A percentile compares a stretch with the other conserved stretches of the same genome.
These are phyloP conservation scores for Sapajus apella DNA, from an alignment of 2,113 vertebrate genomes.

Conservation along the genomic window DNA sequence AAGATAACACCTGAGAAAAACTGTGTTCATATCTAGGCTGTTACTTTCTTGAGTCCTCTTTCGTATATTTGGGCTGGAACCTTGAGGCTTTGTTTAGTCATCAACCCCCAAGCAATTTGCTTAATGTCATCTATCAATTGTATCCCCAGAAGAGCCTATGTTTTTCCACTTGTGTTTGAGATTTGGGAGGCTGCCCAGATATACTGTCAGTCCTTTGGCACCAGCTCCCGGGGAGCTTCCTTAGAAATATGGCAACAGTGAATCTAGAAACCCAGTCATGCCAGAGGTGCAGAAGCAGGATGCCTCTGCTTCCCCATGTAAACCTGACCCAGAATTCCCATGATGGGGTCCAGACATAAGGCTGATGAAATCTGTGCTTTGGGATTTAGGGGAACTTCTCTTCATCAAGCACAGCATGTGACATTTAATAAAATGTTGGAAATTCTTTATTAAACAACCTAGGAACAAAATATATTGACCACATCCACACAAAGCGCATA, in stretches of 20 bases:
- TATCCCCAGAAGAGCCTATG: constrained; percentile 66
- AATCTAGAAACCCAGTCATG: neutral
- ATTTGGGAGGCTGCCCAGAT: constrained; percentile 72
- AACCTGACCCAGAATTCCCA: neutral
- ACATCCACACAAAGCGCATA: neutral
- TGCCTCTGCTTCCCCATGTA: neutral
- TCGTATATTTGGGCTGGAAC: neutral
- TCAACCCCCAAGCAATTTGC: constrained; percentile 51
- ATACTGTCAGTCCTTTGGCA: constrained; percentile 66
- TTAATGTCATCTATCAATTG: constrained; percentile 63
- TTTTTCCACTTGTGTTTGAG: constrained; percentile 70
- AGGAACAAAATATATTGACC: neutral
- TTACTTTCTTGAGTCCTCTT: neutral
- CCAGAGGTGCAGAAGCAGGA: neutral
- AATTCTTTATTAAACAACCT: neutral
- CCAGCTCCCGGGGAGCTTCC: neutral
- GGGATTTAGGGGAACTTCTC: neutral
- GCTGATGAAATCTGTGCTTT: too few species aligned
- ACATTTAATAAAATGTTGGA: neutral
- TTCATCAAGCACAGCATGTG: neutral
- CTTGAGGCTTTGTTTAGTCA: constrained; percentile 20
- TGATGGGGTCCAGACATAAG: fast-evolving
- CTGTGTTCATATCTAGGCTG: neutral
- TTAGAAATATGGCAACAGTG: neutral
- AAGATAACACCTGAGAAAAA: constrained; percentile 4